phyloP scores from a whole-genome alignment of 2,797 vertebrate genomes.

The Phalloptychus januarius region DNA sequence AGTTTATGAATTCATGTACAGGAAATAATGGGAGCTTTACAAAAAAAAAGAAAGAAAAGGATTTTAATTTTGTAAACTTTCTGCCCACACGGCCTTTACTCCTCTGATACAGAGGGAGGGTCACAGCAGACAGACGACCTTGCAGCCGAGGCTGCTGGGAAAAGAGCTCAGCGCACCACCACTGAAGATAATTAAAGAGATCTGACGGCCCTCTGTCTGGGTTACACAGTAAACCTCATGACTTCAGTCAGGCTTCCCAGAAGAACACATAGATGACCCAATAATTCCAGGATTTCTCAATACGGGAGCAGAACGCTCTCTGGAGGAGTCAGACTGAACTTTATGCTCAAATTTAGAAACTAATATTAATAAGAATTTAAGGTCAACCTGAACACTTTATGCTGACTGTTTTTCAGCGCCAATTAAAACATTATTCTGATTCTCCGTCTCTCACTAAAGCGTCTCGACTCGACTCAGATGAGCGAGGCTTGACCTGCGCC shows the following conservation, averaged over 20 bases:
- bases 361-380: not conserved
- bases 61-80: not conserved
- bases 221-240: constrained; percentile 34
- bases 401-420: not conserved
- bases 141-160: not conserved
- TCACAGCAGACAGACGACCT: not conserved
- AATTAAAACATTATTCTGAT: not conserved
- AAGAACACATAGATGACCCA: constrained; percentile 12
- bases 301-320: constrained; percentile 4
- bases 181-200: not conserved
- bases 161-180: not conserved
- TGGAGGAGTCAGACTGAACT: not conserved
- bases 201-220: constrained; percentile 12
- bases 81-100: not conserved
- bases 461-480: constrained; percentile 13
- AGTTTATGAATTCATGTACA: not conserved
- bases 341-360: not conserved
- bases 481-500: constrained; percentile 54
- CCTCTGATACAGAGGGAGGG: not conserved
- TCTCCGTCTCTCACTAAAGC: not conserved
- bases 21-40: not conserved
- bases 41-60: not conserved
- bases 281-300: constrained; percentile 26
- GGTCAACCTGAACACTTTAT: constrained; percentile 8
- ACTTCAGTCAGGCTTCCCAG: constrained; percentile 26